Conservation (phyloP, 1,140 invertebrate species). For the Nephotettix cincticeps region DNA sequence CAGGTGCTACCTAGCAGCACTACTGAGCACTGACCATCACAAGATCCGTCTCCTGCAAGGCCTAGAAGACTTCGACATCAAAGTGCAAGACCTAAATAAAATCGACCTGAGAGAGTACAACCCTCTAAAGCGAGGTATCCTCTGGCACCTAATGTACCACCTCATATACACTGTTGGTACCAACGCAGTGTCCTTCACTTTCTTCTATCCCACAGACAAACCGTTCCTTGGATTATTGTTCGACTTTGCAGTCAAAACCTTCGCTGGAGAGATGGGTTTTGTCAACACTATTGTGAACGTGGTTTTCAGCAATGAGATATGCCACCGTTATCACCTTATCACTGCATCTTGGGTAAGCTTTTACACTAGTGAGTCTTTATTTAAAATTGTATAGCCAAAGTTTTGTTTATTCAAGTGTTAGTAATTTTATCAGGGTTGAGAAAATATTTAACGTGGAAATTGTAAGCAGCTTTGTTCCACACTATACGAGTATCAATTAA, state of each 20-base stretch:
- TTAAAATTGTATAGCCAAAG: too few relatives aligned
- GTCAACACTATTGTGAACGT: slow-evolving; percentile 5
- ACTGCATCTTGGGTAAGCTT: neutral
- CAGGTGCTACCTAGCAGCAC: slow-evolving; percentile 1
- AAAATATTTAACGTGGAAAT: too few relatives aligned
- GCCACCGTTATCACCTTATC: neutral
- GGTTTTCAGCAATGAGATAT: neutral
- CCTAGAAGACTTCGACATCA: slow-evolving; percentile 6
- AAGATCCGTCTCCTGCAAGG: neutral
- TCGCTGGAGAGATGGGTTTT: slow-evolving; percentile 12
- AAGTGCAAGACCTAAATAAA: slow-evolving; percentile 3
- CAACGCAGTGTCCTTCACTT: neutral
- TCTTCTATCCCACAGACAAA: slow-evolving; percentile 19
- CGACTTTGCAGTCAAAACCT: slow-evolving; percentile 7
- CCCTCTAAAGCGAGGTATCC: neutral
- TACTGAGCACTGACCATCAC: slow-evolving; percentile 12
- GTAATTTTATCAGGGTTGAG: too few relatives aligned
- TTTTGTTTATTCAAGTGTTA: too few relatives aligned
- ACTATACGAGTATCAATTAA: too few relatives aligned
- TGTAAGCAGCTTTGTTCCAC: too few relatives aligned
- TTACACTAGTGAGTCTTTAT: too few relatives aligned
- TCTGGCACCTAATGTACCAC: slow-evolving; percentile 7
- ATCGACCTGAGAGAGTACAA: slow-evolving; percentile 11
- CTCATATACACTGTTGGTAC: slow-evolving; percentile 3
- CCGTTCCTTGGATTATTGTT: neutral